Evolutionary conservation across 2,888 invertebrate genomes (phyloP).

Genomic region (Drosophila percnosoma): DNA sequence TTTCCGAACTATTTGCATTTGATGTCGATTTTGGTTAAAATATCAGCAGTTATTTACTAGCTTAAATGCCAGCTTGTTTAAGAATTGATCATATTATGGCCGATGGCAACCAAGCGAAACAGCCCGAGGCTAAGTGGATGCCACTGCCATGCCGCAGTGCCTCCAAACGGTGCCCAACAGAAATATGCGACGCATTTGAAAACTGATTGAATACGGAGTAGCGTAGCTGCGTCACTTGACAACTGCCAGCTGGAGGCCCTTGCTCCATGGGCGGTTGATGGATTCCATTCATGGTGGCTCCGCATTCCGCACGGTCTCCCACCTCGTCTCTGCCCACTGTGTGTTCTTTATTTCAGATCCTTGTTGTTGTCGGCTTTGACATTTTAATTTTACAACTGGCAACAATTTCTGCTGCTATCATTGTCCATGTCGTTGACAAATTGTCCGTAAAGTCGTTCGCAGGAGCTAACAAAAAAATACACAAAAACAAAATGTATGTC

Average conservation of each 20-base stretch:
- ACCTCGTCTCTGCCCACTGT: neutral
- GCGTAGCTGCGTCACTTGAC: slow-evolving; percentile 38
- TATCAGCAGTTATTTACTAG: neutral
- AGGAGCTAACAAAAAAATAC: slow-evolving; percentile 7
- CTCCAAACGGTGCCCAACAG: neutral
- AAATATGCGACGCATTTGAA: slow-evolving; percentile 35
- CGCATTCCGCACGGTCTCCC: neutral
- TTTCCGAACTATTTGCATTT: neutral
- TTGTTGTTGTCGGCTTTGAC: slow-evolving; percentile 55
- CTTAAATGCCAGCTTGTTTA: slow-evolving; percentile 7
- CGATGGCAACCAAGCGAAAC: slow-evolving; percentile 12
- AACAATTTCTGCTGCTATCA: slow-evolving; percentile 59
- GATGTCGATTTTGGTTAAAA: neutral
- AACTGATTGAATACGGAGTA: slow-evolving; percentile 62
- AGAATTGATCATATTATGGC: slow-evolving; percentile 18
- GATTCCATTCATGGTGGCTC: slow-evolving; percentile 64
- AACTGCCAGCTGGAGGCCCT: slow-evolving; percentile 63
- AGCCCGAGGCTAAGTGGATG: slow-evolving; percentile 18
- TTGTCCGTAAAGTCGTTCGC: slow-evolving; percentile 52
- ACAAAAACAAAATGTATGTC: slow-evolving; percentile 54
- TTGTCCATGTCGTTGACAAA: slow-evolving; percentile 71
- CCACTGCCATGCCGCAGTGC: neutral
- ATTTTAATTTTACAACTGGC: slow-evolving; percentile 72
- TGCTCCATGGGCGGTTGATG: slow-evolving; percentile 77
- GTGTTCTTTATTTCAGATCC: neutral